phyloP scores from a whole-genome alignment of 2,888 invertebrate species.

The Spisula subtruncata region DNA sequence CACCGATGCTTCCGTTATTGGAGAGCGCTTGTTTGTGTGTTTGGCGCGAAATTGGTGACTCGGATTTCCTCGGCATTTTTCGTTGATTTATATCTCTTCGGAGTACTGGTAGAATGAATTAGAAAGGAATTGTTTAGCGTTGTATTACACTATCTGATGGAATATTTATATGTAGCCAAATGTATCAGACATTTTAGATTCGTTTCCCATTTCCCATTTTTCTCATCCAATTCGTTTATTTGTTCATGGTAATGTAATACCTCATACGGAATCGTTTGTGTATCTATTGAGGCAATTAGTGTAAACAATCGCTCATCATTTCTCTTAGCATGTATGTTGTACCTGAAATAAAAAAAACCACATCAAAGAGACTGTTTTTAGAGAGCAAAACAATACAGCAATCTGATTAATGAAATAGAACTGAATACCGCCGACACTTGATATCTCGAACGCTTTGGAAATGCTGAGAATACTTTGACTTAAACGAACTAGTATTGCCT shows the following conservation, averaged over 20 bases:
- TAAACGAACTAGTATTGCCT: too few species aligned
- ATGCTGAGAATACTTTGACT: too few species aligned
- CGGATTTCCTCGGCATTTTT: constrained; percentile 46
- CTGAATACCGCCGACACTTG: neutral
- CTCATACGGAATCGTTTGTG: neutral
- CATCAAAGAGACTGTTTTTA: neutral
- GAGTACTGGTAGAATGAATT: neutral
- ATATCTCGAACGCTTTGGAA: too few species aligned
- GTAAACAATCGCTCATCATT: neutral
- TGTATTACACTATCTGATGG: neutral
- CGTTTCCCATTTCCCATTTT: neutral
- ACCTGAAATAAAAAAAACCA: constrained; percentile 8
- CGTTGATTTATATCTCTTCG: constrained; percentile 1
- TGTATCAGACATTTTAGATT: neutral
- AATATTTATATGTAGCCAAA: neutral
- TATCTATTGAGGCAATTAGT: neutral
- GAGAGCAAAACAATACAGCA: neutral
- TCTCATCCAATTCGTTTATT: neutral
- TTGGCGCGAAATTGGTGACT: constrained; percentile 35
- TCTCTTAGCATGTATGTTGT: neutral
- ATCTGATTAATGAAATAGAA: neutral
- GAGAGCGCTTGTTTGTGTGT: constrained; percentile 16
- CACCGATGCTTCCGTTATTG: constrained; percentile 54
- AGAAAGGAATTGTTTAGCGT: neutral
- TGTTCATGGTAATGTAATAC: neutral